Conservation (phyloP, 2,113 vertebrate species). For the Bombycilla garrulus region DNA sequence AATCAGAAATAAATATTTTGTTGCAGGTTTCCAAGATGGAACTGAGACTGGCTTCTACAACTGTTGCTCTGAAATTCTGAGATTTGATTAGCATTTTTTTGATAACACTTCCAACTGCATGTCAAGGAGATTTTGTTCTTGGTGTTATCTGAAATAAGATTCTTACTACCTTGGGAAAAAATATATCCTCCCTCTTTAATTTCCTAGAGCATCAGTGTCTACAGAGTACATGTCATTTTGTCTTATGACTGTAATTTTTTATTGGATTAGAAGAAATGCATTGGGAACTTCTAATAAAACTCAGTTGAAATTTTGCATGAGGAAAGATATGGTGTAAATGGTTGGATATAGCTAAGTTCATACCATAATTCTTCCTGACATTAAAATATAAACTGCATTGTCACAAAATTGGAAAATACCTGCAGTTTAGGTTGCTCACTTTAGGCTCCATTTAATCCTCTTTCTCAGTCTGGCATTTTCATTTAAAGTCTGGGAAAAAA, state of each 20-base stretch:
- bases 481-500: background rate
- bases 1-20: background rate
- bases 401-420: background rate
- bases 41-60: background rate
- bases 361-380: background rate
- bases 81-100: background rate
- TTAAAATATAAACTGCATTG: background rate
- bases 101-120: background rate
- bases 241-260: background rate
- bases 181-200: background rate
- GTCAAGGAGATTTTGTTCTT: background rate
- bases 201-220: background rate
- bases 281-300: background rate
- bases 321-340: background rate
- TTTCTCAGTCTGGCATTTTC: background rate
- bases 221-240: background rate
- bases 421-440: background rate
- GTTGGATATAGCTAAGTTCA: background rate
- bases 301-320: background rate
- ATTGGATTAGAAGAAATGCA: background rate
- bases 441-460: background rate
- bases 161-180: background rate
- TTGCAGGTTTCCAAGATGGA: background rate
- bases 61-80: background rate
- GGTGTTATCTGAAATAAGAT: background rate